Conservation (phyloP, 2,888 invertebrate genomes). For the Glomeris marginata region DNA sequence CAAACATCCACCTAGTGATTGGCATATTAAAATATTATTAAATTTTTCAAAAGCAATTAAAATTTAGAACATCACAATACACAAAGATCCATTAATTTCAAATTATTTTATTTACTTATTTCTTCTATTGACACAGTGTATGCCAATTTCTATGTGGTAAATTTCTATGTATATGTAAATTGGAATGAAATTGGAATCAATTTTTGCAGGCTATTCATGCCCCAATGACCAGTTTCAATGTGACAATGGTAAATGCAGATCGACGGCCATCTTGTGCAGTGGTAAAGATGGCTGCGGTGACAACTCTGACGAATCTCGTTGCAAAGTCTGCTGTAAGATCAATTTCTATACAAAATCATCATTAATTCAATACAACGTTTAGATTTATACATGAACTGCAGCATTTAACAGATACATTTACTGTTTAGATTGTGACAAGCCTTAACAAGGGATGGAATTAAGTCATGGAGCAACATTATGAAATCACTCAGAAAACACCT, state of each 20-base stretch:
- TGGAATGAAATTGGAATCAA: background rate
- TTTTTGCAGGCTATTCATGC: constrained; percentile 35
- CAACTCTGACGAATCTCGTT: constrained; percentile 70
- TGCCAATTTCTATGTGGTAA: no score
- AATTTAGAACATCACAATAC: no score
- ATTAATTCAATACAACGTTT: no score
- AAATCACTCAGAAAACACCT: no score
- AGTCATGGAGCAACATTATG: no score
- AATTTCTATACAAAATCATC: no score
- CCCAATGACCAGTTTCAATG: constrained; percentile 52
- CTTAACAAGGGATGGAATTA: no score
- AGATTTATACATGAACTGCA: no score
- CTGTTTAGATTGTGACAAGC: no score
- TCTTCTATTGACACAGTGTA: no score
- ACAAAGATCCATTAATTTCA: background rate
- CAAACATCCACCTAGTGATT: background rate
- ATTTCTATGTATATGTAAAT: background rate
- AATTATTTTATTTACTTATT: background rate
- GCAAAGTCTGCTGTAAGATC: constrained; percentile 68
- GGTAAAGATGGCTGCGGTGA: constrained; percentile 85
- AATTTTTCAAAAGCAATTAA: background rate
- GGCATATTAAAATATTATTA: background rate
- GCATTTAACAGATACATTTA: no score
- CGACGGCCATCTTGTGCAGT: constrained; percentile 71
- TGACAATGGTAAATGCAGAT: constrained; percentile 67